These are phyloP conservation scores for Dendrophyllia cribrosa DNA, from an alignment of 64 coral and sea anemone species.

Conservation along the genomic window DNA sequence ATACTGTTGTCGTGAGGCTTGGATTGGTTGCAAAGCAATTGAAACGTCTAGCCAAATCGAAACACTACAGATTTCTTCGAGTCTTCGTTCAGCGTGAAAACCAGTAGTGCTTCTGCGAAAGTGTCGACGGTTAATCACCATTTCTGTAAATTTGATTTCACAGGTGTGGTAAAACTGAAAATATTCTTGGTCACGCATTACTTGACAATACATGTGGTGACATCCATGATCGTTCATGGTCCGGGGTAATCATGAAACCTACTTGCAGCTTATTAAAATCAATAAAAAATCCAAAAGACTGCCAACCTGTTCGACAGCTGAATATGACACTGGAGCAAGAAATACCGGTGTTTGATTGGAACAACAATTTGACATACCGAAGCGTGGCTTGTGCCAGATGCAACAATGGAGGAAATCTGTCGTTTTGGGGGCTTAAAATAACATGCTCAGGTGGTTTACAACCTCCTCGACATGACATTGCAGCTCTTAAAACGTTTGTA, in stretches of 20 bases:
- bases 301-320: background rate
- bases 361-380: slow-evolving; percentile 4
- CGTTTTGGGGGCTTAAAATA: background rate
- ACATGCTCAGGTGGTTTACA: background rate
- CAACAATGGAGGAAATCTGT: background rate
- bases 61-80: too few relatives aligned
- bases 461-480: background rate
- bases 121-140: too few relatives aligned
- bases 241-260: slow-evolving; percentile 34
- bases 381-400: slow-evolving; percentile 27
- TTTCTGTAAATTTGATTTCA: background rate
- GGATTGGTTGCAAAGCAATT: too few relatives aligned
- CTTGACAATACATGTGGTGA: background rate
- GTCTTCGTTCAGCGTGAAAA: too few relatives aligned
- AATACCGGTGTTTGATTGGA: background rate
- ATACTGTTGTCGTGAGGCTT: too few relatives aligned
- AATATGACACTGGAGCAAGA: background rate
- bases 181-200: background rate
- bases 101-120: too few relatives aligned
- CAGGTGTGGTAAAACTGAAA: background rate
- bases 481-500: background rate
- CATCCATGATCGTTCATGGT: background rate
- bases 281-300: background rate
- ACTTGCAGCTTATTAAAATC: background rate
- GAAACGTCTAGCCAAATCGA: too few relatives aligned